phyloP scores from a whole-genome alignment of 2,888 invertebrate species.

The Apomyelois bistriatella region DNA sequence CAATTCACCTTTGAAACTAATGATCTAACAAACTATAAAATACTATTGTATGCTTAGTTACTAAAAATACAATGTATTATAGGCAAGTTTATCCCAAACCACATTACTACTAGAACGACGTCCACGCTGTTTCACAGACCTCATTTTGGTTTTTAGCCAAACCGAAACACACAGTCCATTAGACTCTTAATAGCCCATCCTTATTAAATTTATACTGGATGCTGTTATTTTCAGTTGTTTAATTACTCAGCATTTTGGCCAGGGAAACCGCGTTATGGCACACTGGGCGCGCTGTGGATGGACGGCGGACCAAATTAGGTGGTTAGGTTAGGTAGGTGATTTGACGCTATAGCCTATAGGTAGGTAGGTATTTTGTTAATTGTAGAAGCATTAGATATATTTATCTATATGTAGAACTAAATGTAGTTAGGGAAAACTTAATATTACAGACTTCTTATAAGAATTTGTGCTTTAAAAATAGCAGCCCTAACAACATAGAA shows the following conservation, averaged over 20 bases:
- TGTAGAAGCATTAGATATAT: too few species aligned
- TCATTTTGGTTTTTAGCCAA: conserved; percentile 74
- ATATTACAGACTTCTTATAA: too few species aligned
- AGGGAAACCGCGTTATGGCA: conserved; percentile 57
- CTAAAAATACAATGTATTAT: not conserved
- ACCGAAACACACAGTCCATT: conserved; percentile 66
- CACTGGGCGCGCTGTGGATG: conserved; percentile 42
- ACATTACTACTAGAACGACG: conserved; percentile 38
- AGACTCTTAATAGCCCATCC: conserved; percentile 68
- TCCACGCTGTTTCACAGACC: conserved; percentile 41
- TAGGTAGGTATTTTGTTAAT: too few species aligned
- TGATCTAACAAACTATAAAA: too few species aligned
- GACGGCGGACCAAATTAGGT: conserved; percentile 54
- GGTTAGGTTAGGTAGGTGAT: conserved; percentile 37
- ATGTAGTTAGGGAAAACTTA: too few species aligned
- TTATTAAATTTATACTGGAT: conserved; percentile 75
- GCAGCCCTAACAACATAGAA: too few species aligned
- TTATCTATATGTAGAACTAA: too few species aligned
- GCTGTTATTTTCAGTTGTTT: conserved; percentile 76
- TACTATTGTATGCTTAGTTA: too few species aligned
- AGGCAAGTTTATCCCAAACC: conserved; percentile 21
- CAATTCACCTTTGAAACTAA: too few species aligned
- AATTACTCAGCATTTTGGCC: conserved; percentile 71
- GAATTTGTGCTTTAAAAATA: too few species aligned
- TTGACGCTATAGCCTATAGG: not conserved